Percentiles rank a stretch among this genome's conserved stretches.
These are phyloP conservation scores for Phrynocephalus guinanensis DNA, from an alignment of 2,797 vertebrate genomes.

Conservation along the genomic window DNA sequence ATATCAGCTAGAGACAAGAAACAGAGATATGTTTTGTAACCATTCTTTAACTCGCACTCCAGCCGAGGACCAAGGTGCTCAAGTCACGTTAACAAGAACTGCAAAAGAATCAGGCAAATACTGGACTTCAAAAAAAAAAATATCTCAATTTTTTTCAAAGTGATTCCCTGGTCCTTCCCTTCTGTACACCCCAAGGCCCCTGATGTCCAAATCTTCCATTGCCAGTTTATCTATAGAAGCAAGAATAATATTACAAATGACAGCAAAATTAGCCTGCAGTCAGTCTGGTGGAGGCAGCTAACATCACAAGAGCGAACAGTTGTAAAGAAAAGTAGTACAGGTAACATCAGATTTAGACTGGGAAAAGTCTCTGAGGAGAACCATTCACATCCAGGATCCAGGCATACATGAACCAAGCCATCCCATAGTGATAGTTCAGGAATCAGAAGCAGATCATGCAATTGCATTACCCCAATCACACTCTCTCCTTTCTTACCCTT, in stretches of 20 bases:
- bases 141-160: background rate
- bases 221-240: background rate
- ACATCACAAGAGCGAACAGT: background rate
- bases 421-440: background rate
- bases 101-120: background rate
- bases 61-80: background rate
- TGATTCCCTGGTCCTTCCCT: background rate
- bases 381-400: background rate
- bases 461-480: background rate
- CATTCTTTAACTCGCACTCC: slow-evolving; percentile 30
- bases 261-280: background rate
- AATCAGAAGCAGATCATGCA: background rate
- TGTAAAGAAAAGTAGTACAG: background rate
- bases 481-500: background rate
- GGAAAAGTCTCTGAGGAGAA: background rate
- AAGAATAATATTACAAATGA: background rate
- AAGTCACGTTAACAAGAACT: background rate
- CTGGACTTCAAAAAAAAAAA: background rate
- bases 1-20: slow-evolving; percentile 89
- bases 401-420: background rate
- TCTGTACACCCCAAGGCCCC: no score
- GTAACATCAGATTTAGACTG: background rate
- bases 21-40: slow-evolving; percentile 6
- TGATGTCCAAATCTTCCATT: background rate
- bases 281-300: background rate